Evolutionary conservation across 2,797 vertebrate genomes (phyloP), one percentile per base, ranked within the genome.

Genomic region (Leptodactylus fallax): DNA sequence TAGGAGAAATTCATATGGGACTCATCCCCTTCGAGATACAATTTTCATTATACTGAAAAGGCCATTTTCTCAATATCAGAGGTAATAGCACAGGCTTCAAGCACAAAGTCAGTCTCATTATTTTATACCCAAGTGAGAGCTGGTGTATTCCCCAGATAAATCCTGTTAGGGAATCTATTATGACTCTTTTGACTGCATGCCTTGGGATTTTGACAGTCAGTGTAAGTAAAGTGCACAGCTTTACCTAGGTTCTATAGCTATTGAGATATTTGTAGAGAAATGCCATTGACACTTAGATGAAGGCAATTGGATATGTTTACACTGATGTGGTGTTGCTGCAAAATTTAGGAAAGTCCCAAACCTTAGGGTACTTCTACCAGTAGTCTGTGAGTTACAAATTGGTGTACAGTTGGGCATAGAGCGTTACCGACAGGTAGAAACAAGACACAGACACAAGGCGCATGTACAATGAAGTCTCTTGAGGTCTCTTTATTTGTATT

Each of bases 21-120:
- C 79, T 81, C 79, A 63, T 63, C 56, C 79, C 58, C 79, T 81
- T 47, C 7, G 79, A 81, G 79, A 81, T 81, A 79, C 76, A 56
- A 55, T 79, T 79, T 79, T 79, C 53, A 79, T 79, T 79, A 79
- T 79, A 81, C 56, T 63, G 27, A 47, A 81, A 21, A 81, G 79
- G 58, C 79, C 56, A 60, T 61, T 81, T 81, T 63, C 79, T 81
- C 56, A 19, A 81, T 81, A 63, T 61, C 79, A 81, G 58, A 36
- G 36, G 79, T 81, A 81, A 81, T 63, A 81, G 79, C 79, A 81
- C 27, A 45, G n/a, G 17, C 10, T 80, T 80, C 78, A 60, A 81
- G 79, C 79, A 81, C 19, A 61, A 58, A 63, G 56, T 25, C 56
- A 61, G 47, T 81, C 79, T 81, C 56, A 81, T 81, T 81, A 60